Evolutionary conservation across 1,140 invertebrate genomes (phyloP).

Genomic region (Aphelinus certus): DNA sequence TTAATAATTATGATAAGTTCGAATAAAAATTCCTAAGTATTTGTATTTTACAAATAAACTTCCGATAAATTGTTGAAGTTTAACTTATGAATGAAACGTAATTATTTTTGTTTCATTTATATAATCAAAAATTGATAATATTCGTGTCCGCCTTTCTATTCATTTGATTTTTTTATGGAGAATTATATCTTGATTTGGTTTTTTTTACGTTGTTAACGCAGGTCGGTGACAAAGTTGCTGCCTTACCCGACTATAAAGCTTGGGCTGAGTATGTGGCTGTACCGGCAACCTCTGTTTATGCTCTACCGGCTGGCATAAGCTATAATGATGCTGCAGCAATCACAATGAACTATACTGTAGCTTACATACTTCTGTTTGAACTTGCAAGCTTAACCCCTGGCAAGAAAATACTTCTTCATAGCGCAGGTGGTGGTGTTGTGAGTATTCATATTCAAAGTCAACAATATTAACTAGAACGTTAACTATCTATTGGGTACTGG

Average conservation of each 20-base stretch:
- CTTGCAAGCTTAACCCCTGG: constrained; percentile 79
- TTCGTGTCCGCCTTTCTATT: too few species aligned
- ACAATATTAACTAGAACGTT: too few species aligned
- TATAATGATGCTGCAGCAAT: constrained; percentile 84
- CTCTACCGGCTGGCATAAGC: constrained; percentile 79
- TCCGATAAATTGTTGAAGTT: too few species aligned
- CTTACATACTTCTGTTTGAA: constrained; percentile 87
- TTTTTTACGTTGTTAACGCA: constrained; percentile 49
- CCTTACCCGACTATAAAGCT: constrained; percentile 82
- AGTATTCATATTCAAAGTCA: constrained; percentile 62
- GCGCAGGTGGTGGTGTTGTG: constrained; percentile 88
- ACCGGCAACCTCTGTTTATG: constrained; percentile 80
- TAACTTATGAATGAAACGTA: too few species aligned
- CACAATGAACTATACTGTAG: constrained; percentile 87
- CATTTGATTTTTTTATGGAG: too few species aligned
- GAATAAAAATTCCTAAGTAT: too few species aligned
- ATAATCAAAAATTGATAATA: too few species aligned
- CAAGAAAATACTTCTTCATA: constrained; percentile 85
- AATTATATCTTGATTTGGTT: too few species aligned
- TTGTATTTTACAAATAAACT: too few species aligned
- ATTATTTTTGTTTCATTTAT: too few species aligned
- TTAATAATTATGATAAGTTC: too few species aligned
- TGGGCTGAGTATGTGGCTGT: constrained; percentile 88
- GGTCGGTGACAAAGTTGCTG: constrained; percentile 88
- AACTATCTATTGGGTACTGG: too few species aligned